Conservation (phyloP, 2,113 vertebrate species). For the Danio rerio region DNA sequence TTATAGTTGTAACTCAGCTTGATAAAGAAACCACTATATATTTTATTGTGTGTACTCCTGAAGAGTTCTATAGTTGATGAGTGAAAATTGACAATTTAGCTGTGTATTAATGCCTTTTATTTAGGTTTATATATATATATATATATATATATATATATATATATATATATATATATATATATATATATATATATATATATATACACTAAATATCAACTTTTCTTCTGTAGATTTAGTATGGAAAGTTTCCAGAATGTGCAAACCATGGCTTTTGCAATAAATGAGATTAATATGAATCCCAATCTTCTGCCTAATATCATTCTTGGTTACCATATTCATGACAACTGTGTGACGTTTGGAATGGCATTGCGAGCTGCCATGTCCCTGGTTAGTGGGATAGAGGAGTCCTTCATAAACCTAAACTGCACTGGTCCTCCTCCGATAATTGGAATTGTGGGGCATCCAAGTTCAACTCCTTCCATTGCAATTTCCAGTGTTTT, state of each 20-base stretch:
- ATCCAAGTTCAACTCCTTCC: slow-evolving; percentile 60
- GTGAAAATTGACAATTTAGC: neutral
- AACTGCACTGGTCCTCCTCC: slow-evolving; percentile 18
- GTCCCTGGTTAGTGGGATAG: slow-evolving; percentile 51
- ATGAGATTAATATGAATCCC: slow-evolving; percentile 62
- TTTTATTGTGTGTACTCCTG: neutral
- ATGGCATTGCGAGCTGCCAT: slow-evolving; percentile 59
- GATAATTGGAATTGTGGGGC: slow-evolving; percentile 56
- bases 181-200: too few relatives aligned
- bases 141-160: too few relatives aligned
- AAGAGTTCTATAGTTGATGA: neutral
- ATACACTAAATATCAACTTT: neutral
- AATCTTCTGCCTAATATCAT: slow-evolving; percentile 58
- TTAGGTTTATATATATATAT: too few relatives aligned
- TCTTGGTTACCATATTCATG: slow-evolving; percentile 52
- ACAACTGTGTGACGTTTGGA: slow-evolving; percentile 37
- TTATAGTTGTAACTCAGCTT: neutral
- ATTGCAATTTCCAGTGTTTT: slow-evolving; percentile 44
- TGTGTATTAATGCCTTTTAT: neutral
- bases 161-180: too few relatives aligned
- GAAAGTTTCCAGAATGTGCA: slow-evolving; percentile 20
- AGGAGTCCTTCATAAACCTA: neutral
- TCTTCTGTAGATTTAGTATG: slow-evolving; percentile 12
- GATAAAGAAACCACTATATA: neutral
- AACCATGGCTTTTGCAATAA: slow-evolving; percentile 53